These are phyloP conservation scores for Chamaetylas fuelleborni DNA, from an alignment of 2,113 vertebrate genomes.

Conservation along the genomic window DNA sequence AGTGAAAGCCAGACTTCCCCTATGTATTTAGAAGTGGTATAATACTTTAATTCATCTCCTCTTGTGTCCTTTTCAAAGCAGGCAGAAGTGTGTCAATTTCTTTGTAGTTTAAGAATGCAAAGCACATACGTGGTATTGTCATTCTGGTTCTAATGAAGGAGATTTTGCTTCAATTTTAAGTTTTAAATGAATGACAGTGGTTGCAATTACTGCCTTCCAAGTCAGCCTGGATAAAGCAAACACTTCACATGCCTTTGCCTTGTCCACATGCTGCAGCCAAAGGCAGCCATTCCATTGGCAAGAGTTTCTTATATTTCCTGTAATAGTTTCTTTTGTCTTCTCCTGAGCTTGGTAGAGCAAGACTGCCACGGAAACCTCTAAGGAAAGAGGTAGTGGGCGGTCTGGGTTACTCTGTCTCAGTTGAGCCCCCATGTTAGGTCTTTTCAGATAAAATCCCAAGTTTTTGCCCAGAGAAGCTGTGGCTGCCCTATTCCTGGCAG, in stretches of 20 bases:
- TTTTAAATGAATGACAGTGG: background rate
- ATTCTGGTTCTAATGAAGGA: background rate
- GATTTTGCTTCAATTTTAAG: background rate
- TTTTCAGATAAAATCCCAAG: background rate
- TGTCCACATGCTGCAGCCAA: background rate
- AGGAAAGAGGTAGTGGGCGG: background rate
- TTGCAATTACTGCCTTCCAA: background rate
- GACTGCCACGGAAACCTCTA: background rate
- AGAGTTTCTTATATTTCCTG: background rate
- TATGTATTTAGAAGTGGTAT: background rate
- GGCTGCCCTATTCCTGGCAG: background rate
- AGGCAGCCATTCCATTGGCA: background rate
- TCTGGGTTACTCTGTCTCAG: background rate
- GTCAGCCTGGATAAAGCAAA: background rate
- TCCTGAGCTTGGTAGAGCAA: background rate
- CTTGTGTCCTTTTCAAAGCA: background rate
- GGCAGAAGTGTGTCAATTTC: background rate
- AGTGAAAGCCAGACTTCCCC: background rate
- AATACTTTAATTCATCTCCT: background rate
- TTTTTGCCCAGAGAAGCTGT: background rate
- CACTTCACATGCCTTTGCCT: background rate
- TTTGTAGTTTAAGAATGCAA: background rate
- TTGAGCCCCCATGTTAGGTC: background rate
- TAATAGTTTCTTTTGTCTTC: background rate
- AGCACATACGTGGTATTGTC: fast-evolving